These are phyloP conservation scores for Actias luna DNA, from an alignment of 2,888 invertebrate genomes.

Conservation along the genomic window DNA sequence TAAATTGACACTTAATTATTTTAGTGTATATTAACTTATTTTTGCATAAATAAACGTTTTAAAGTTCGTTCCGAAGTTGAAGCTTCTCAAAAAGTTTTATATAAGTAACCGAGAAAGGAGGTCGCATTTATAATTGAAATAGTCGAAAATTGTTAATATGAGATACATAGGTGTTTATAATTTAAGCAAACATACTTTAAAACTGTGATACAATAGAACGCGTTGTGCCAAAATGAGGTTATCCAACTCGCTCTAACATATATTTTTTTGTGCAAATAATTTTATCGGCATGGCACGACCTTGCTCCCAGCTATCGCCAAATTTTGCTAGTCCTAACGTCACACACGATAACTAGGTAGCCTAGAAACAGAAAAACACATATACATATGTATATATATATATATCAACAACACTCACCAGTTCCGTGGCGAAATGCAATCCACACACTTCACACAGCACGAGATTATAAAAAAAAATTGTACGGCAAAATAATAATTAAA, in stretches of 20 bases:
- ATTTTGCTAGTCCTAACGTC: constrained; percentile 72
- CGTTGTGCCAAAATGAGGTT: constrained; percentile 77
- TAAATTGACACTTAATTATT: neutral
- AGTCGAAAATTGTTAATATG: neutral
- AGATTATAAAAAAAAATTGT: constrained; percentile 27
- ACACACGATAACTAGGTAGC: constrained; percentile 58
- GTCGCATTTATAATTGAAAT: neutral
- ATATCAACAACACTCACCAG: constrained; percentile 39
- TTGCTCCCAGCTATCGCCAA: constrained; percentile 78
- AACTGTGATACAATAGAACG: constrained; percentile 46
- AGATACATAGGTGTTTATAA: neutral
- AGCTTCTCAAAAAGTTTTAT: neutral
- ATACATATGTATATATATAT: too few relatives aligned
- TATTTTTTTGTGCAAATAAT: constrained; percentile 79
- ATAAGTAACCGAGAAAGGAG: neutral
- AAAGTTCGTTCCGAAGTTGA: neutral
- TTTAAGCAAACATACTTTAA: constrained; percentile 13
- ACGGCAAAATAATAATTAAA: too few relatives aligned
- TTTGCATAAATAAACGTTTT: neutral
- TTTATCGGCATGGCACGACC: constrained; percentile 76
- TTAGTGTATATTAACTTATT: neutral
- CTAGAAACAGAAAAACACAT: constrained; percentile 43
- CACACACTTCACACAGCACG: constrained; percentile 51
- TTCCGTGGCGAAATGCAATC: constrained; percentile 5
- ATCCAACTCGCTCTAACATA: constrained; percentile 75